phyloP scores from a whole-genome alignment of 2,113 vertebrate genomes.

The Ranitomeya variabilis region DNA sequence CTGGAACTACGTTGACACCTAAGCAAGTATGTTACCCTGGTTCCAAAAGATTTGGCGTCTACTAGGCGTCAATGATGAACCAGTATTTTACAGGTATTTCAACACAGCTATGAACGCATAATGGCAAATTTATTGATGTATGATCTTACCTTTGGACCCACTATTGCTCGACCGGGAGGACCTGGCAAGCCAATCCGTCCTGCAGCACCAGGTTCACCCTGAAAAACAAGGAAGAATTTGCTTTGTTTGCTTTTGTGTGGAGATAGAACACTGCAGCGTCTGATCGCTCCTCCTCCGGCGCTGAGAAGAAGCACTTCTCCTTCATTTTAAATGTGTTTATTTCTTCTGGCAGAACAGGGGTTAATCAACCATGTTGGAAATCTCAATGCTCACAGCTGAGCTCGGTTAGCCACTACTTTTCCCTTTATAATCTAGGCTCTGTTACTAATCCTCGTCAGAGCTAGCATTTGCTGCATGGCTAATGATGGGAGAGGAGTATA shows the following conservation, averaged over 20 bases:
- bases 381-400: too few relatives aligned
- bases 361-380: too few relatives aligned
- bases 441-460: too few relatives aligned
- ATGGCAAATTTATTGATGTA: background rate
- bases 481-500: too few relatives aligned
- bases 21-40: background rate
- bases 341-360: too few relatives aligned
- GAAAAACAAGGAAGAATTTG: constrained; percentile 21
- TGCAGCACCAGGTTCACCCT: constrained; percentile 85
- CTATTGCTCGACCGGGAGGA: constrained; percentile 79
- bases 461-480: too few relatives aligned
- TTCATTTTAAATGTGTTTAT: too few relatives aligned
- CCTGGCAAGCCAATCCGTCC: constrained; percentile 82
- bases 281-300: too few relatives aligned
- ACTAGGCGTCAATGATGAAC: background rate
- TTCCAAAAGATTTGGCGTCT: background rate
- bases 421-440: too few relatives aligned
- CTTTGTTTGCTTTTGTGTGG: background rate
- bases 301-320: too few relatives aligned
- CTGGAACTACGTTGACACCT: background rate
- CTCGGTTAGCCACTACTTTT: too few relatives aligned
- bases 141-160: constrained; percentile 81
- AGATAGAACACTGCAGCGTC: too few relatives aligned
- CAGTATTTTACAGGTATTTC: background rate
- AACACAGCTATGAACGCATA: background rate